Evolutionary conservation across 92 coral and sea anemone species (phyloP).

Genomic region (Umimayanthus chanpuru): DNA sequence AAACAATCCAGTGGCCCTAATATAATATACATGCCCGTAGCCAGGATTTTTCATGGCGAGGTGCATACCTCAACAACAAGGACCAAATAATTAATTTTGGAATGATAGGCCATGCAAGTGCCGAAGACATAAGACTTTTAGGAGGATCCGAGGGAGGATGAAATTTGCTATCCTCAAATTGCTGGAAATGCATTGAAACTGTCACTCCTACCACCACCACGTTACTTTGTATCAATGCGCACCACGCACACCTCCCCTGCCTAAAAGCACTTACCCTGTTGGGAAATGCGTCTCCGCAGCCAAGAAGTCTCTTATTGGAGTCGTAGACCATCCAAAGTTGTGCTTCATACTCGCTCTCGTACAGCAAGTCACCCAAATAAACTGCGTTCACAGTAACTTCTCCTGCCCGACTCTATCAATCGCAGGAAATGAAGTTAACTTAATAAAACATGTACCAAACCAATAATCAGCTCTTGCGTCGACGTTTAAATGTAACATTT

Average conservation of each 20-base stretch:
- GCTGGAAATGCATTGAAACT: no score
- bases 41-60: no score
- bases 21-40: background rate
- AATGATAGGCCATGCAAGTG: no score
- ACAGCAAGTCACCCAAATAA: slow-evolving; percentile 85
- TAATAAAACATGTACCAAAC: background rate
- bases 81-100: no score
- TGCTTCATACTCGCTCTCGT: slow-evolving; percentile 95
- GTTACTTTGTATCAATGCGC: no score
- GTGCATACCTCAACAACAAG: no score
- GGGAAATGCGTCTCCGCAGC: slow-evolving; percentile 95
- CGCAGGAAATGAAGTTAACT: background rate
- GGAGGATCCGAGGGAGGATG: no score
- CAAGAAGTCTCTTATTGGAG: slow-evolving; percentile 83
- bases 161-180: no score
- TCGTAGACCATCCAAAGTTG: slow-evolving; percentile 97
- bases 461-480: background rate
- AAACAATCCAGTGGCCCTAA: background rate
- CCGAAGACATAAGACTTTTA: no score
- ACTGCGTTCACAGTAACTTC: slow-evolving; percentile 85
- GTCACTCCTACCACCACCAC: no score
- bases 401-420: slow-evolving; percentile 74
- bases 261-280: slow-evolving; percentile 71
- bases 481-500: no score
- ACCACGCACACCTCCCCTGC: no score